Evolutionary conservation across 2,113 vertebrate genomes (phyloP), one percentile per base, ranked within the genome.

Genomic region (Paramormyrops kingsleyae): DNA sequence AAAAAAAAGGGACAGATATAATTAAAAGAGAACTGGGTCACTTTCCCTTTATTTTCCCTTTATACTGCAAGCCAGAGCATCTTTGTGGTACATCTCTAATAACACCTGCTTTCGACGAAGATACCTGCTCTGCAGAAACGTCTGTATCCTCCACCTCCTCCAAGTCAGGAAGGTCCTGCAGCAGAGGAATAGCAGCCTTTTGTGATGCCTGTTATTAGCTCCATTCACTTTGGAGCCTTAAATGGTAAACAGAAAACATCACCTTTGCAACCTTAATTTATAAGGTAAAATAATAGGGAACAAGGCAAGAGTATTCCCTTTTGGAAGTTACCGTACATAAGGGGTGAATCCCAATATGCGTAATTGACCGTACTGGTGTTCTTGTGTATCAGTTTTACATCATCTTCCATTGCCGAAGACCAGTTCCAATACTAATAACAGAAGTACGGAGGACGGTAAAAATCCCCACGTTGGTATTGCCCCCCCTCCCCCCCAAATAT

Each of bases 161-260:
- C 92, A 99, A 94, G 93, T 99, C 98, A 0, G 98, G 98, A 85
- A 99, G 95, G 84, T 99, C 97, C 97, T 97, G 70, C 66, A 91
- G 93, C 77, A 92, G 87, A 89, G 90, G 2, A 4, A 92, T 86
- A 86, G 6, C 1, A 4, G 9, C 5, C 47, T 50, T 86, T 86
- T 19, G n/a, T 87, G 12, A 12, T 1, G 3, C 0, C 35, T 42
- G 0, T 19, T 31, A 21, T 56, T 7, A 87, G 27, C 10, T 35
- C 46, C 44, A 49, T 27, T 56, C 5, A 87, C 17, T 27, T 53
- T 87, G 47, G 6, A 86, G 5, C 8, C 44, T 47, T 86, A 86
- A 86, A 50, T 27, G 10, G 7, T 86, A 50, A 87, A 52, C n/a
- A 53, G 49, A 31, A 87, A 19, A 52, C 46, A 8, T 87, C 46